Evolutionary conservation across 2,797 vertebrate species (phyloP), one percentile per base, ranked within the genome.

Genomic region (Diceros bicornis): DNA sequence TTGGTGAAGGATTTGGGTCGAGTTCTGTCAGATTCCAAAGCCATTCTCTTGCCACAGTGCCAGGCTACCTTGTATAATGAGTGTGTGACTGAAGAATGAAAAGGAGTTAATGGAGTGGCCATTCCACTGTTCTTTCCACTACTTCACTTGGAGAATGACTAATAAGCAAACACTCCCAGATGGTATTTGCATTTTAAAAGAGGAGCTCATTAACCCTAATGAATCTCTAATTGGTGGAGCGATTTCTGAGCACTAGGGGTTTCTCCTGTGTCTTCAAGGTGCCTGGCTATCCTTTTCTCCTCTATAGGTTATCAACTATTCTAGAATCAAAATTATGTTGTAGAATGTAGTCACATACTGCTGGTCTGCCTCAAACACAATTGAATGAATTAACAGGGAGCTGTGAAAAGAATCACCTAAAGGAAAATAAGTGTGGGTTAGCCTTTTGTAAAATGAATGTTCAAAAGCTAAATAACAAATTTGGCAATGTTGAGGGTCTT

Each of bases 161-260:
- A 98, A 97, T 81, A 94, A 79, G 92, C 75, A 82, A 96, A 97
- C 81, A 82, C 87, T 97, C 92, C 92, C 97, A 96, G 79, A 96
- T 81, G 87, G 72, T 66, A 97, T 98, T 98, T 98, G 97, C 97
- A 97, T 97, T 97, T 97, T 98, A 97, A 97, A 97, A 98, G 97
- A 94, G 79, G 79, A 90, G 96, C 97, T 98, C 96, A 97, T 97
- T 98, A 97, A 85, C 62, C 79, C 75, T 97, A 98, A 97, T 97
- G 98, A 97, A 97, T 96, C 93, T 95, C 87, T 97, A 98, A 97
- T 98, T 97, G 88, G 96, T 97, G 41, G 92, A 92, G 87, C 82
- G 89, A 78, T 92, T 97, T 96, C 93, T 92, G 94, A 96, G 77
- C 87, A 47, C 79, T 89, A 37, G 23, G 20, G 20, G 29, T 79